Evolutionary conservation across 2,888 invertebrate genomes (phyloP).

Genomic region (Ormyrus thymus): DNA sequence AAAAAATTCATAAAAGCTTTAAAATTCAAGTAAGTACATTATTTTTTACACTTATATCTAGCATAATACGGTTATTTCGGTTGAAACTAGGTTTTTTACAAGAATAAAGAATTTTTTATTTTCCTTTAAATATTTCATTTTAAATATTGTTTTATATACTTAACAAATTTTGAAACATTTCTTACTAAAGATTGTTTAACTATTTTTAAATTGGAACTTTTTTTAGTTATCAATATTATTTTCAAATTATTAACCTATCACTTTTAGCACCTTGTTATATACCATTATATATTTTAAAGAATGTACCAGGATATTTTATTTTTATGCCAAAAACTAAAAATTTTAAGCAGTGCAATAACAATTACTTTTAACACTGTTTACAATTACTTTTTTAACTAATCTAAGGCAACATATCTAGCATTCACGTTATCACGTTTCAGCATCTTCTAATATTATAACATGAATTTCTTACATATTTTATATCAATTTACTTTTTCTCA

Average conservation of each 20-base stretch:
- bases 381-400: conserved; percentile 37
- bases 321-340: conserved; percentile 23
- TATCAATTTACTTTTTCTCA: conserved; percentile 7
- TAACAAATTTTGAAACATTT: conserved; percentile 9
- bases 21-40: conserved; percentile 22
- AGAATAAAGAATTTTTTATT: conserved; percentile 24
- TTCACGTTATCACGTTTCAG: conserved; percentile 41
- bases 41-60: conserved; percentile 1
- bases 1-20: conserved; percentile 22
- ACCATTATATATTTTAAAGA: conserved; percentile 1
- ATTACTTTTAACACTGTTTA: conserved; percentile 29
- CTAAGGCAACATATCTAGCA: conserved; percentile 47
- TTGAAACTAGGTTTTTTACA: neutral
- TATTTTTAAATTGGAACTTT: neutral
- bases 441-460: conserved; percentile 32
- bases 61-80: neutral
- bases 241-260: conserved; percentile 10
- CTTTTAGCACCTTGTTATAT: conserved; percentile 35
- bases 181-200: neutral
- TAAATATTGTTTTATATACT: conserved; percentile 14
- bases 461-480: conserved; percentile 30
- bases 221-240: neutral
- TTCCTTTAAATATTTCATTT: conserved; percentile 22
- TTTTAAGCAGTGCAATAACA: conserved; percentile 40
- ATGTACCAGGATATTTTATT: neutral